Conservation (phyloP, 2,113 vertebrate species). For the Microcebus ravelobensis region DNA sequence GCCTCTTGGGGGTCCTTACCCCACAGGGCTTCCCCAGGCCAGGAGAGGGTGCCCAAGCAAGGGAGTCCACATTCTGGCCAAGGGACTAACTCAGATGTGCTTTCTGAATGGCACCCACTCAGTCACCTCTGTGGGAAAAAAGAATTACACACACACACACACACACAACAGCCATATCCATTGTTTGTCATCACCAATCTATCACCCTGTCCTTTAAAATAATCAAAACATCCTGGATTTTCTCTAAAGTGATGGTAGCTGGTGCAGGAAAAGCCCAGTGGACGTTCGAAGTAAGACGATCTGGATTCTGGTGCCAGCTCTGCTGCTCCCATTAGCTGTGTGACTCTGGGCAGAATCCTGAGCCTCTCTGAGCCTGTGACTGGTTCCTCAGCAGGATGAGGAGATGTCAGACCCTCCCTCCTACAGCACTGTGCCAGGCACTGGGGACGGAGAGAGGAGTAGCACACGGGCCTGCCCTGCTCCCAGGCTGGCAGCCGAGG, state of each 20-base stretch:
- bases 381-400: neutral
- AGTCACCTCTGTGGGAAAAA: neutral
- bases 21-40: too few relatives aligned
- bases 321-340: neutral
- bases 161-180: too few relatives aligned
- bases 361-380: neutral
- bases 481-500: neutral
- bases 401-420: fast-evolving
- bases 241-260: neutral
- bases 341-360: neutral
- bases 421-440: neutral
- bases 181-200: too few relatives aligned
- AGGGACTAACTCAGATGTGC: neutral
- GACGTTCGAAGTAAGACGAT: neutral
- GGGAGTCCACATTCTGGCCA: neutral
- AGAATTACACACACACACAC: too few relatives aligned
- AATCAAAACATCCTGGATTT: neutral
- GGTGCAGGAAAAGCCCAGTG: neutral
- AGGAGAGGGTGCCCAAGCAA: neutral
- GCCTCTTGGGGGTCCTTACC: neutral
- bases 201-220: neutral
- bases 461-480: neutral
- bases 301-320: neutral
- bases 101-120: neutral
- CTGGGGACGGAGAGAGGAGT: neutral